Evolutionary conservation across 2,888 invertebrate genomes (phyloP).

Genomic region (Timema cristinae): DNA sequence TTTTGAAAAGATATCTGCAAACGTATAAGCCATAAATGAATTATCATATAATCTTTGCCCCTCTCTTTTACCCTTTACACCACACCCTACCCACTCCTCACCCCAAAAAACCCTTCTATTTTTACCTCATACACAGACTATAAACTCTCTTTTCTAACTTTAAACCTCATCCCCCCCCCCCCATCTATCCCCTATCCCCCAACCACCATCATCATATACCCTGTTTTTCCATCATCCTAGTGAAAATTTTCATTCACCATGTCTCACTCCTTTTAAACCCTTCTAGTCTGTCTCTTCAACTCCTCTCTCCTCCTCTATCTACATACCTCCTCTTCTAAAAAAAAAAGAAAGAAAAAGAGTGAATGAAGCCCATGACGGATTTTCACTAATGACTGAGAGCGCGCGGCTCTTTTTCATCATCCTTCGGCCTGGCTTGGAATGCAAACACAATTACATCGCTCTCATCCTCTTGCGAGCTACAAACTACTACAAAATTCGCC

Average conservation of each 20-base stretch:
- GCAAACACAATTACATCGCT: slow-evolving; percentile 25
- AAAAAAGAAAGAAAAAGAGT: slow-evolving; percentile 10
- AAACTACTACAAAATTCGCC: slow-evolving; percentile 11
- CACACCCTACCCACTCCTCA: too few species aligned
- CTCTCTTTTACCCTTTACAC: slow-evolving; percentile 1
- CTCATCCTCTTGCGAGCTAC: neutral
- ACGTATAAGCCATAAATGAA: slow-evolving; percentile 15
- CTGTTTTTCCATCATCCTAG: neutral
- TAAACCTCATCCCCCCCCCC: neutral
- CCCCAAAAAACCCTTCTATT: neutral
- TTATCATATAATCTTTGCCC: slow-evolving; percentile 15
- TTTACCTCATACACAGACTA: slow-evolving; percentile 10
- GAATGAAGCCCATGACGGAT: slow-evolving; percentile 23
- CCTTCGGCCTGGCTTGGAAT: slow-evolving; percentile 21
- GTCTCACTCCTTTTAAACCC: slow-evolving; percentile 13
- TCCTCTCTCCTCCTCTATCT: slow-evolving; percentile 11
- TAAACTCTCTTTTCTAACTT: slow-evolving; percentile 12
- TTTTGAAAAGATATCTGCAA: slow-evolving; percentile 13
- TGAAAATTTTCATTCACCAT: slow-evolving; percentile 15
- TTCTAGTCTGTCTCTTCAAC: neutral
- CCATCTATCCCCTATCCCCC: neutral
- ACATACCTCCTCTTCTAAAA: slow-evolving; percentile 14
- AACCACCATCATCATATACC: too few species aligned
- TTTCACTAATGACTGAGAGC: slow-evolving; percentile 26
- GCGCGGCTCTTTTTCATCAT: neutral